A percentile compares a stretch with the other conserved stretches of the same genome.
Conservation (phyloP, 92 coral and sea anemone genomes). For the Anthopleura xanthogrammica region DNA sequence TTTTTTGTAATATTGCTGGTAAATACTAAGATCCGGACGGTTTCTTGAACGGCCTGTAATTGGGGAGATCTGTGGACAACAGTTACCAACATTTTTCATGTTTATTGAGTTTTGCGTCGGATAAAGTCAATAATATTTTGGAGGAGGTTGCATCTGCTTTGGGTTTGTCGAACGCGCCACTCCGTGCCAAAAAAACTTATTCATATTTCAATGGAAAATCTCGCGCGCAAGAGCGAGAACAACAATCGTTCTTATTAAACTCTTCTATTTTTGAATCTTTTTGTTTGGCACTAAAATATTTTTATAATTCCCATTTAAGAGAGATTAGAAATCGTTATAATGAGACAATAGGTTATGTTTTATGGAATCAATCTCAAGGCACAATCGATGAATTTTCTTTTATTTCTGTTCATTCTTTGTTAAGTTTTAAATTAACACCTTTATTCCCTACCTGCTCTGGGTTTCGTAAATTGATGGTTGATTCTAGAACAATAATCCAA, state of each 20-base stretch:
- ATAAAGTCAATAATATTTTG: not conserved
- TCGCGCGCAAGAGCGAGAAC: not conserved
- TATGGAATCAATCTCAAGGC: not conserved
- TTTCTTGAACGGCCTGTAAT: slow-evolving; percentile 7
- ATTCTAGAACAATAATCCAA: slow-evolving; percentile 2
- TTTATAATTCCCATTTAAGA: not conserved
- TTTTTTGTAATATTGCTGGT: not conserved
- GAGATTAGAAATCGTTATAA: slow-evolving; percentile 1
- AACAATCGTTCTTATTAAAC: not conserved
- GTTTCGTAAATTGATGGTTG: slow-evolving; percentile 4
- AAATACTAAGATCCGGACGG: slow-evolving; percentile 12
- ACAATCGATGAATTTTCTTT: not conserved
- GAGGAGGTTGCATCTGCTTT: not conserved
- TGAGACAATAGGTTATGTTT: not conserved
- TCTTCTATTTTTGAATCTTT: not conserved
- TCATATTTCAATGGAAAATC: not conserved
- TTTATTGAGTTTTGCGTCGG: slow-evolving; percentile 5
- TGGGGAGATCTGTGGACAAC: not conserved
- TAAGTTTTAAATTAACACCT: slow-evolving; percentile 18
- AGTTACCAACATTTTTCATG: not conserved
- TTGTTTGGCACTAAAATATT: not conserved
- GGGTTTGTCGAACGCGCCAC: not conserved
- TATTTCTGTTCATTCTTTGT: slow-evolving; percentile 15
- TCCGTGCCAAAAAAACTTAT: not conserved
- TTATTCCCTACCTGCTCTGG: slow-evolving; percentile 9